phyloP scores from a whole-genome alignment of 1,140 invertebrate species.

The Chlorops oryzae region DNA sequence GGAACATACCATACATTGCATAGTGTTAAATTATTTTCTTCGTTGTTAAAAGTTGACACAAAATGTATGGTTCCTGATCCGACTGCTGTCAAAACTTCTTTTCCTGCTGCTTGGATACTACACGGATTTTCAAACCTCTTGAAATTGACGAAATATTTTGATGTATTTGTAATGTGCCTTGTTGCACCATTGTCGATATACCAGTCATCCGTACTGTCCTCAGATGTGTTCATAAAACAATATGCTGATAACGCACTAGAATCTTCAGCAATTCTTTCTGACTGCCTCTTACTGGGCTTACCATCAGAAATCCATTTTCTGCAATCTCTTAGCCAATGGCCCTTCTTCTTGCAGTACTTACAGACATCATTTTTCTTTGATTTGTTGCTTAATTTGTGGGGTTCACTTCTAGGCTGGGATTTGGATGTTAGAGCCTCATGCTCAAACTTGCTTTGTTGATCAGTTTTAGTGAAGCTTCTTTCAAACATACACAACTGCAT shows the following conservation, averaged over 20 bases:
- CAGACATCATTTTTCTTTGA: conserved; percentile 13
- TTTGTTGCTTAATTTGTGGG: no score
- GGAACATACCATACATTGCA: conserved; percentile 34
- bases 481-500: conserved; percentile 6
- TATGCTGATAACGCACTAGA: conserved; percentile 2
- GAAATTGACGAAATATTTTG: conserved; percentile 24
- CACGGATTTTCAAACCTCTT: conserved; percentile 19
- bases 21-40: conserved; percentile 13
- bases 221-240: conserved; percentile 11
- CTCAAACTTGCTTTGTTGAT: no score
- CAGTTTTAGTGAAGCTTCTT: conserved; percentile 4
- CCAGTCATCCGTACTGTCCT: conserved; percentile 21
- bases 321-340: conserved; percentile 25
- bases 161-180: conserved; percentile 26
- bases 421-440: no score
- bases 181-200: conserved; percentile 42
- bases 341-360: conserved; percentile 27
- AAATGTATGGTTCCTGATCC: conserved; percentile 24
- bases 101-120: conserved; percentile 23
- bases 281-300: conserved; percentile 19
- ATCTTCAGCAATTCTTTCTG: no score
- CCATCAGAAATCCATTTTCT: conserved; percentile 32
- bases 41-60: background rate
- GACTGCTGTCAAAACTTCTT: conserved; percentile 21
- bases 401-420: no score